phyloP scores from a whole-genome alignment of 1,140 invertebrate genomes.

The Cydia amplana region DNA sequence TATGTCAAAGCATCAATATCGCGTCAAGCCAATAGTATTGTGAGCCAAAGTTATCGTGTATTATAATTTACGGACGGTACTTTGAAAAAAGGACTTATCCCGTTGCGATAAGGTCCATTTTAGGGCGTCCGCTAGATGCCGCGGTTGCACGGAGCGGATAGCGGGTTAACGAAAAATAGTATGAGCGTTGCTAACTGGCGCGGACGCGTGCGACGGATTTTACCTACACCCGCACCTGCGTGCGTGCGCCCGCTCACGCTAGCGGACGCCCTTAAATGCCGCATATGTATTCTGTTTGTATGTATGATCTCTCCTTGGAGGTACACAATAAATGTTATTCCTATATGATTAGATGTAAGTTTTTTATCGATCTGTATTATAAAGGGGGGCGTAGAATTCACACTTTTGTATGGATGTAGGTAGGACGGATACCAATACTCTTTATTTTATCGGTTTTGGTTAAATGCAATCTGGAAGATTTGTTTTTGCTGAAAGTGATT shows the following conservation, averaged over 20 bases:
- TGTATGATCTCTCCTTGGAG: slow-evolving; percentile 21
- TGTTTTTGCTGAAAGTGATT: not conserved
- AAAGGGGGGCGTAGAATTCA: slow-evolving; percentile 39
- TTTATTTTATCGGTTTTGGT: not conserved
- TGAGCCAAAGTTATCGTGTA: slow-evolving; percentile 37
- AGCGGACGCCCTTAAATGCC: not conserved
- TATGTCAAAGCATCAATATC: not conserved
- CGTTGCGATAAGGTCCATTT: not conserved
- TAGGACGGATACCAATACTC: slow-evolving; percentile 36
- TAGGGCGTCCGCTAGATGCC: not conserved
- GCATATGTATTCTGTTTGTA: not conserved
- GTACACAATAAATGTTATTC: slow-evolving; percentile 24
- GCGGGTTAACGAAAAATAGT: no score
- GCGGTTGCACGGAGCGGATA: not conserved
- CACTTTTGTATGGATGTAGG: slow-evolving; percentile 43
- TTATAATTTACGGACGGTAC: not conserved
- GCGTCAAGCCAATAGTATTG: slow-evolving; percentile 36
- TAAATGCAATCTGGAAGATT: not conserved
- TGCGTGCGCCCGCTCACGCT: no score
- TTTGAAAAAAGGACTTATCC: not conserved
- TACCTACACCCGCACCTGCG: no score
- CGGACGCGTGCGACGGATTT: no score
- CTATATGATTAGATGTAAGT: slow-evolving; percentile 31
- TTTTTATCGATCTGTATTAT: slow-evolving; percentile 32
- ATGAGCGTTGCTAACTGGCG: no score